Evolutionary conservation across 1,140 invertebrate genomes (phyloP), one percentile per base, ranked within the genome.

Genomic region (Pristionchus pacificus): DNA sequence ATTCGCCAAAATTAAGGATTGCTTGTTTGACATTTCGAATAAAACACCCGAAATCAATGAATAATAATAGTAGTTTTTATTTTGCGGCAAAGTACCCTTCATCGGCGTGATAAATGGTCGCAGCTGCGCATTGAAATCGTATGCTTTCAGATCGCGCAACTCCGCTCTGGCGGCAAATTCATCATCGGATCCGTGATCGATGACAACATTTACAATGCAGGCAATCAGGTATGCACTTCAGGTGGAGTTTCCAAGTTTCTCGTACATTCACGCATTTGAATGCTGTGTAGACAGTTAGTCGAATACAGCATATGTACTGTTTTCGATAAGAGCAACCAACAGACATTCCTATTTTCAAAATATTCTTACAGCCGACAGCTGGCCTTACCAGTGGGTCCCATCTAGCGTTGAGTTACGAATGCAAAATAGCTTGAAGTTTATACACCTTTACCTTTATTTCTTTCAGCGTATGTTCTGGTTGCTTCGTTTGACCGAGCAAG

Each of bases 131-230:
- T 67, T 67, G 32, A 67, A 27, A n/a, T n/a, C n/a, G n/a, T n/a
- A n/a, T n/a, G n/a, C n/a, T n/a, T 78, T 67, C 68, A 78, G 77
- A 68, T 79, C 38, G 65, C n/a, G 24, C 65, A 77, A 25, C 66
- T 79, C 15, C 70, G 79, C 29, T 64, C 77, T 10, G 76, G 78
- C 25, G 78, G 78, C 13, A 60, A 65, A 24, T 70, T 79, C 29
- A 71, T 79, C 25, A 49, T 79, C 27, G 78, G 78, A 2, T 77
- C 79, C 3, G 78, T 79, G 24, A 63, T 80, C 32, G 78, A 79
- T 27, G 78, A 79, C 70, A 61, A 73, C n/a, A 27, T 31, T 15
- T 79, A 79, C 77, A 72, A 69, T 19, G 78, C 79, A n/a, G 78
- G 78, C 19, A 33, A 57, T 30, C 60, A 68, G 71, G 66, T 72